These are phyloP conservation scores for Oryzias dopingdopingensis DNA, from an alignment of 2,797 vertebrate genomes.

Conservation along the genomic window DNA sequence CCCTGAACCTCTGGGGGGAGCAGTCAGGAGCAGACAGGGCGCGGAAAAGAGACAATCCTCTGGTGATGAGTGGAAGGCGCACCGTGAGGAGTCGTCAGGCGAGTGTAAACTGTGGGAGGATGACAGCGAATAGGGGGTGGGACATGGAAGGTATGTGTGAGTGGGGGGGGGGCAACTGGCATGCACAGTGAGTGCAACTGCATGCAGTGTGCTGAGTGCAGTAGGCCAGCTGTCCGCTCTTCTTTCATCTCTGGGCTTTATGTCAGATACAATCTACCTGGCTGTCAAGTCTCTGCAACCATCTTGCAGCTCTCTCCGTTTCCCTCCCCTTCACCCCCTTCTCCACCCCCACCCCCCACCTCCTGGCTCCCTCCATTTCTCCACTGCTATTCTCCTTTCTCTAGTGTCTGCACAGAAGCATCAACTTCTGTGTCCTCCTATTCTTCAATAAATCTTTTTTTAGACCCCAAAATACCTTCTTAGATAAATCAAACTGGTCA, in stretches of 20 bases:
- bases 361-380: slow-evolving; percentile 1
- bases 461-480: slow-evolving; percentile 40
- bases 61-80: slow-evolving; percentile 59
- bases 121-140: slow-evolving; percentile 22
- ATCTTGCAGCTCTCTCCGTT: slow-evolving; percentile 36
- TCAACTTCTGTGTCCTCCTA: slow-evolving; percentile 50
- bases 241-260: slow-evolving; percentile 76
- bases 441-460: slow-evolving; percentile 21
- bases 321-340: slow-evolving; percentile 25
- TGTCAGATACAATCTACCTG: slow-evolving; percentile 74
- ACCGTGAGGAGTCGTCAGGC: slow-evolving; percentile 52
- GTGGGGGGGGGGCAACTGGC: slow-evolving; percentile 12
- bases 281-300: slow-evolving; percentile 65
- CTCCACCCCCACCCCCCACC: slow-evolving; percentile 17
- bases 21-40: slow-evolving; percentile 19
- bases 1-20: slow-evolving; percentile 23
- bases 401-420: slow-evolving; percentile 51
- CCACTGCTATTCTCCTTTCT: slow-evolving; percentile 36
- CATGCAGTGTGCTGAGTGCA: slow-evolving; percentile 66
- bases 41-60: slow-evolving; percentile 52
- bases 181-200: slow-evolving; percentile 78
- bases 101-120: slow-evolving; percentile 52
- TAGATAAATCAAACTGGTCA: too few relatives aligned
- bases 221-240: slow-evolving; percentile 76
- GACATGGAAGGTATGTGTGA: slow-evolving; percentile 27